Conservation (phyloP, 2,113 vertebrate genomes). For the Myrmophylax atrothorax region DNA sequence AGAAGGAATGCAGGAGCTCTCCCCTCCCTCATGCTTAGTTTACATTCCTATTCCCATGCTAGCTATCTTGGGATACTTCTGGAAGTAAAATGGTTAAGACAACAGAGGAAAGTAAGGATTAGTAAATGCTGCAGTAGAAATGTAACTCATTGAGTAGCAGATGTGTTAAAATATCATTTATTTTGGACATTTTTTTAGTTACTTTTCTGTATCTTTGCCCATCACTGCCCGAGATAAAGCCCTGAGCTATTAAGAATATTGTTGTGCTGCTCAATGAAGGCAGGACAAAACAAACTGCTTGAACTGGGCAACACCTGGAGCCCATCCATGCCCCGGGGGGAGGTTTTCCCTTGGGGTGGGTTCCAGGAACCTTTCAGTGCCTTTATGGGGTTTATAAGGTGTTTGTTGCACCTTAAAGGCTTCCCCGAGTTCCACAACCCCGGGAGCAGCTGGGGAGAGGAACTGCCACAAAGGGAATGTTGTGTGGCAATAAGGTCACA, state of each 20-base stretch:
- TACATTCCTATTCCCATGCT: neutral
- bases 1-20: fast-evolving
- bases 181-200: neutral
- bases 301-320: neutral
- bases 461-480: neutral
- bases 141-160: neutral
- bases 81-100: neutral
- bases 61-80: neutral
- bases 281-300: neutral
- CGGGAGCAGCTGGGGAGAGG: neutral
- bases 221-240: neutral
- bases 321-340: neutral
- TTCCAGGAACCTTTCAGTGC: neutral
- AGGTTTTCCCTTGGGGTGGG: neutral
- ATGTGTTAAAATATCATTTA: neutral
- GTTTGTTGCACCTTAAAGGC: neutral
- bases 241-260: neutral
- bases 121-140: neutral
- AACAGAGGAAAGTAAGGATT: neutral
- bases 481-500: neutral
- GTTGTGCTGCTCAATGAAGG: neutral
- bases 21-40: neutral
- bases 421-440: neutral
- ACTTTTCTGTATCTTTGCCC: neutral
- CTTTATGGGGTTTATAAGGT: neutral